A percentile compares a stretch with the other conserved stretches of the same genome.
phyloP scores from a whole-genome alignment of 64 coral and sea anemone species.

The Montipora foliosa region DNA sequence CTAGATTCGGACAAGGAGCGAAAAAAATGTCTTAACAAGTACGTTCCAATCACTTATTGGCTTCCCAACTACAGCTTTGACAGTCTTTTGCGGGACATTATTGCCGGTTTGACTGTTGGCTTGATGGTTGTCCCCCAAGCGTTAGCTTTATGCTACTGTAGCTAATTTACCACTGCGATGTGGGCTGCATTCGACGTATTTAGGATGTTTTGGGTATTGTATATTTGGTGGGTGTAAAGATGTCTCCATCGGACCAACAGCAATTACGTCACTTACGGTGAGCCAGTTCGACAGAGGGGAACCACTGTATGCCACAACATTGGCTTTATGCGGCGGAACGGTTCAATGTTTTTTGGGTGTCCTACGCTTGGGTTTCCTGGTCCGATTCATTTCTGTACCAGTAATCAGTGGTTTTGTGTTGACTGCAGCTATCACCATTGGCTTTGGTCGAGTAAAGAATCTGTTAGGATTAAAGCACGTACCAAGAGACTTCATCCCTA shows the following conservation, averaged over 20 bases:
- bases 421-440: slow-evolving; percentile 91
- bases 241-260: slow-evolving; percentile 82
- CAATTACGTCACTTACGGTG: slow-evolving; percentile 92
- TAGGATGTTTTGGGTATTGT: slow-evolving; percentile 96
- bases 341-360: slow-evolving; percentile 75
- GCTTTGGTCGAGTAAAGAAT: slow-evolving; percentile 79
- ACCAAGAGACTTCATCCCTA: slow-evolving; percentile 64
- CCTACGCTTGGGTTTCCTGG: slow-evolving; percentile 82
- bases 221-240: slow-evolving; percentile 96
- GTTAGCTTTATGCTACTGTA: slow-evolving; percentile 87
- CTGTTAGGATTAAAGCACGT: slow-evolving; percentile 80
- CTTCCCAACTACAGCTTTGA: slow-evolving; percentile 78
- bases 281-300: slow-evolving; percentile 36
- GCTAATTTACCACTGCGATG: slow-evolving; percentile 83
- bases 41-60: slow-evolving; percentile 83
- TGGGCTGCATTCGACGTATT: slow-evolving; percentile 86
- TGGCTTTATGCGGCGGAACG: slow-evolving; percentile 75
- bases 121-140: slow-evolving; percentile 97
- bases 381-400: slow-evolving; percentile 89
- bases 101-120: slow-evolving; percentile 91
- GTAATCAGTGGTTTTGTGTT: slow-evolving; percentile 97
- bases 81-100: slow-evolving; percentile 85
- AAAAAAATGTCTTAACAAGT: slow-evolving; percentile 15
- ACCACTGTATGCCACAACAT: slow-evolving; percentile 67
- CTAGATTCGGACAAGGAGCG: background rate